A percentile compares a stretch with the other conserved stretches of the same genome.
phyloP scores from a whole-genome alignment of 2,888 invertebrate genomes.

The Augiades crinisus region DNA sequence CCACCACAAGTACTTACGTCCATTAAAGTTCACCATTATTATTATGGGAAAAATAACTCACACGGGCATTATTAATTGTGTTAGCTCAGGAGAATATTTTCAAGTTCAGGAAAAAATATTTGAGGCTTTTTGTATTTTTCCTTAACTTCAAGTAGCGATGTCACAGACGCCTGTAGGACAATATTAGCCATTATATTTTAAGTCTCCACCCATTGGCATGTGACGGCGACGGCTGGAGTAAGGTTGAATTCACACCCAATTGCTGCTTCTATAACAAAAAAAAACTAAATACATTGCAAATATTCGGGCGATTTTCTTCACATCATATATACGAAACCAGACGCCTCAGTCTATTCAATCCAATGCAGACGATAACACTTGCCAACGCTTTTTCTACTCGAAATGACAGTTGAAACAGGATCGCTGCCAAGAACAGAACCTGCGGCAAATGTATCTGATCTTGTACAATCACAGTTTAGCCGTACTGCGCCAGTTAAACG shows the following conservation, averaged over 20 bases:
- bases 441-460: slow-evolving; percentile 16
- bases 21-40: slow-evolving; percentile 1
- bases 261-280: not conserved
- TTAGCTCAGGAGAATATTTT: not conserved
- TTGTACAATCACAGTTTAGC: slow-evolving; percentile 9
- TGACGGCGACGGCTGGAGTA: no score
- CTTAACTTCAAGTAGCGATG: no score
- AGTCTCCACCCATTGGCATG: no score
- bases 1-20: not conserved
- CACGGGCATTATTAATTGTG: not conserved
- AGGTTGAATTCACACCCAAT: no score
- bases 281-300: not conserved
- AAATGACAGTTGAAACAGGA: slow-evolving; percentile 17
- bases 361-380: slow-evolving; percentile 21
- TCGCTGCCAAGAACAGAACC: slow-evolving; percentile 18
- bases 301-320: not conserved
- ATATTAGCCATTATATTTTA: no score
- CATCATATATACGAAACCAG: slow-evolving; percentile 6
- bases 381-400: slow-evolving; percentile 20
- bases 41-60: not conserved
- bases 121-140: no score
- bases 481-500: slow-evolving; percentile 18
- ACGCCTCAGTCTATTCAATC: slow-evolving; percentile 13
- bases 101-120: no score
- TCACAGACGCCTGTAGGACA: no score